Conservation (phyloP, 2,113 vertebrate genomes). For the Tupaia chinensis region DNA sequence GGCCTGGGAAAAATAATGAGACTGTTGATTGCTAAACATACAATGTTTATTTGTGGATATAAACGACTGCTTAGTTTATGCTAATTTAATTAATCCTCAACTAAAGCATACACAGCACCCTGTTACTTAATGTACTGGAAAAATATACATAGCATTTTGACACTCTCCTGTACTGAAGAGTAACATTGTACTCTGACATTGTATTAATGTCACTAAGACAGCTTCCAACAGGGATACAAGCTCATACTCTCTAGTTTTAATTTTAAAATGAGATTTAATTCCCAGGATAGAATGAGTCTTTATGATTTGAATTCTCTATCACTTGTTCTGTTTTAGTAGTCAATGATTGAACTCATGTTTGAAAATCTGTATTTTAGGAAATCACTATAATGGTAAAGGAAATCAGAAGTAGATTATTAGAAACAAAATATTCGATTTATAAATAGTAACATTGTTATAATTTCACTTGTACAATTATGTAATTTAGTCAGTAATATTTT, state of each 20-base stretch:
- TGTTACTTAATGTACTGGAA: conserved; percentile 71
- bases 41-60: conserved; percentile 64
- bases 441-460: conserved; percentile 36
- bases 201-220: conserved; percentile 70
- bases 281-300: conserved; percentile 67
- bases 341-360: conserved; percentile 60
- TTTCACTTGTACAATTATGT: conserved; percentile 78
- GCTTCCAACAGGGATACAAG: conserved; percentile 71
- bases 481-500: conserved; percentile 81
- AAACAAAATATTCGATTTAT: conserved; percentile 77
- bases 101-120: conserved; percentile 5
- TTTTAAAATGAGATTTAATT: conserved; percentile 80
- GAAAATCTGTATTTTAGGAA: conserved; percentile 72
- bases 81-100: conserved; percentile 78
- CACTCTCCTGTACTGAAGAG: conserved; percentile 55
- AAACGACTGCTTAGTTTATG: conserved; percentile 54
- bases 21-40: conserved; percentile 57
- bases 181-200: conserved; percentile 55
- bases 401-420: conserved; percentile 71
- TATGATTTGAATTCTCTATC: conserved; percentile 78
- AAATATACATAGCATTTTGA: conserved; percentile 60
- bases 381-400: conserved; percentile 65
- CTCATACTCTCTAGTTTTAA: conserved; percentile 61
- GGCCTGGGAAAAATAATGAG: conserved; percentile 55
- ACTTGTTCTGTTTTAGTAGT: conserved; percentile 71